phyloP scores from a whole-genome alignment of 1,140 invertebrate genomes.

The Armadillidium nasatum region DNA sequence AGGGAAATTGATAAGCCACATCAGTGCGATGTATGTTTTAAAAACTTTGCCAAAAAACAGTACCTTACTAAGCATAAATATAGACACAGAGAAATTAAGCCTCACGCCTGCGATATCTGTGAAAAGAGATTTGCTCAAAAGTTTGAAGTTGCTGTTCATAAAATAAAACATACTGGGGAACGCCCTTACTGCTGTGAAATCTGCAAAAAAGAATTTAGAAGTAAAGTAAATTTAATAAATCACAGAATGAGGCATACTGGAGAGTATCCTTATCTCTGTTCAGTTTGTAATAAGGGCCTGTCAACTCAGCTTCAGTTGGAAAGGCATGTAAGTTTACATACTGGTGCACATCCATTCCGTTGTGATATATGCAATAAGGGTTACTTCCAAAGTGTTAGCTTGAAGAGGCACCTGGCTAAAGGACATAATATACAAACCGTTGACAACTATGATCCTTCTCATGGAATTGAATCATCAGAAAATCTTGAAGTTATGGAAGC shows the following conservation, averaged over 20 bases:
- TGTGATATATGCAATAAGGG: constrained; percentile 39
- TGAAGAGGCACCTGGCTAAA: constrained; percentile 39
- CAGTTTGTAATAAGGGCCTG: constrained; percentile 52
- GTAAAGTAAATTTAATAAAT: constrained; percentile 40
- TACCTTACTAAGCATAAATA: constrained; percentile 60
- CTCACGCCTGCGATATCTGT: constrained; percentile 40
- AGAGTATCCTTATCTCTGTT: constrained; percentile 50
- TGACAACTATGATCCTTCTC: background rate
- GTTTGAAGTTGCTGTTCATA: constrained; percentile 43
- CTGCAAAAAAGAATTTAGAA: constrained; percentile 39
- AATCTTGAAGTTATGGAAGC: constrained; percentile 1
- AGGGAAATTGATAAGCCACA: constrained; percentile 50
- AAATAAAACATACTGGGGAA: constrained; percentile 42
- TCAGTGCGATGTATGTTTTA: constrained; percentile 61
- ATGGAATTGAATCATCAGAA: background rate
- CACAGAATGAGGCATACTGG: constrained; percentile 57
- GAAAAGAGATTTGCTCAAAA: constrained; percentile 39
- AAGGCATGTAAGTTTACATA: constrained; percentile 41
- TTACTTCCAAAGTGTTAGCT: constrained; percentile 37
- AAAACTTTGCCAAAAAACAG: constrained; percentile 64
- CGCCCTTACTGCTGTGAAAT: constrained; percentile 39
- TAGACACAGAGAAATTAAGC: constrained; percentile 47
- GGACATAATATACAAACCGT: constrained; percentile 28
- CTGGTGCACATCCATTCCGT: constrained; percentile 41
- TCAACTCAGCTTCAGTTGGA: constrained; percentile 41